Base-by-base conservation (phyloP, 1,140 invertebrate species). In the Asobara japonica region DNA sequence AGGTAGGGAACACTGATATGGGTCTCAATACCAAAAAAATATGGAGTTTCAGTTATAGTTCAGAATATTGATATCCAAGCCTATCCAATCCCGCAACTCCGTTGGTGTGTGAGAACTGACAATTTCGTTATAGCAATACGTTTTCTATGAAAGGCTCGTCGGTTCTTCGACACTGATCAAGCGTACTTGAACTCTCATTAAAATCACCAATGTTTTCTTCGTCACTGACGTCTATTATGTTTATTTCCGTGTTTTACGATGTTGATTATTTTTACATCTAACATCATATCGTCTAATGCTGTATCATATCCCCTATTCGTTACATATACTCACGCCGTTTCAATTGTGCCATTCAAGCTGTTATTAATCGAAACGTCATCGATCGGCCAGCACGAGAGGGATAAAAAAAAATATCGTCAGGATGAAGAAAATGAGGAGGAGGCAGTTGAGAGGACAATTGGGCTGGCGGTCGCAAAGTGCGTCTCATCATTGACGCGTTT, bases 401-500 rank as follows among this genome's bases (percentile, higher is more conserved):
- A 36, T 36, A 36, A 11, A 56, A 56, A 56, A 27, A 22, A 56
- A 56, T 25, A 45, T 45, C n/a, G 41, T 18, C 18, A 56, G 13
- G 25, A 25, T 31, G 60, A 62, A 62, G 13, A 27, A 60, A 60
- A 60, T 60, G n/a, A 45, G 27, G 22, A 51, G 16, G 16, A 60
- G 51, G 27, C 51, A 60, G 27, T 60, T 60, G 51, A 62, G 25
- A 16, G 25, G 25, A 62, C 60, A 62, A 62, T 62, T 62, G 29
- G 29, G 60, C 60, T 10, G 60, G 13, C 29, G 27, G 60, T 62
- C 22, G 16, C 30, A 62, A 5, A 2, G 25, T 64, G 45, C 16
- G 31, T 38, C 27, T 30, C n/a, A 64, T 61, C 33, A 31, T 31
- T 45, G 69, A 48, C 51, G 61, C 64, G 29, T 38, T 62, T 62